phyloP scores from a whole-genome alignment of 2,113 vertebrate species.

The Tringa solitaria region DNA sequence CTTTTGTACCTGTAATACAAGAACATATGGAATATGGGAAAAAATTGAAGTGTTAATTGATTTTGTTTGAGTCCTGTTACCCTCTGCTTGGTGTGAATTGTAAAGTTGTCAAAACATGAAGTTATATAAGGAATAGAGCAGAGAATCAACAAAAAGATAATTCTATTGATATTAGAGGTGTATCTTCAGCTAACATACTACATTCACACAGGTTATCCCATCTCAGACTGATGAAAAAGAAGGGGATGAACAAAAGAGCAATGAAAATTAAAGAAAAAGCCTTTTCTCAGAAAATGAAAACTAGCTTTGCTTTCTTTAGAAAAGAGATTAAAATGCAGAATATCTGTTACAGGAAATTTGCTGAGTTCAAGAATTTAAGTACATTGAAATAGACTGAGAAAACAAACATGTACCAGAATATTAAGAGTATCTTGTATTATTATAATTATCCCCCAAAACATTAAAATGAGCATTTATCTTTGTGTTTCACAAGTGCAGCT shows the following conservation, averaged over 20 bases:
- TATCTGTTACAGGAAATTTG: neutral
- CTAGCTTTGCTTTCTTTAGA: neutral
- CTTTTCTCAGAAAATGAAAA: neutral
- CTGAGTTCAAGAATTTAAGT: neutral
- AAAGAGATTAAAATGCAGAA: neutral
- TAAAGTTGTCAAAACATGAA: conserved; percentile 16
- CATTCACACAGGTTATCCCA: neutral
- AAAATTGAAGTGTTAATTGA: conserved; percentile 55
- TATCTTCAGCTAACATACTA: neutral
- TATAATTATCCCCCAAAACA: accelerated
- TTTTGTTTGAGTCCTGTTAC: conserved; percentile 53
- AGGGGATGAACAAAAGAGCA: neutral
- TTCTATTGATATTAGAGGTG: neutral
- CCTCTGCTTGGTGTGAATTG: conserved; percentile 36
- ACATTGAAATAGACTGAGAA: neutral
- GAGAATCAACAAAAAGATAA: conserved; percentile 13
- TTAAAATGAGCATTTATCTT: neutral
- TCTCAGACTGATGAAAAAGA: neutral
- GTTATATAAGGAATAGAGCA: neutral
- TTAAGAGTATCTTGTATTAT: neutral
- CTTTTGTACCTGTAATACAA: neutral
- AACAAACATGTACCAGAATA: neutral
- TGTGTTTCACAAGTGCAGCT: neutral
- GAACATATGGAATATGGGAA: conserved; percentile 43
- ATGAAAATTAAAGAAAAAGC: neutral